Evolutionary conservation across 2,113 vertebrate genomes (phyloP), one percentile per base, ranked within the genome.

Genomic region (Podiceps cristatus): DNA sequence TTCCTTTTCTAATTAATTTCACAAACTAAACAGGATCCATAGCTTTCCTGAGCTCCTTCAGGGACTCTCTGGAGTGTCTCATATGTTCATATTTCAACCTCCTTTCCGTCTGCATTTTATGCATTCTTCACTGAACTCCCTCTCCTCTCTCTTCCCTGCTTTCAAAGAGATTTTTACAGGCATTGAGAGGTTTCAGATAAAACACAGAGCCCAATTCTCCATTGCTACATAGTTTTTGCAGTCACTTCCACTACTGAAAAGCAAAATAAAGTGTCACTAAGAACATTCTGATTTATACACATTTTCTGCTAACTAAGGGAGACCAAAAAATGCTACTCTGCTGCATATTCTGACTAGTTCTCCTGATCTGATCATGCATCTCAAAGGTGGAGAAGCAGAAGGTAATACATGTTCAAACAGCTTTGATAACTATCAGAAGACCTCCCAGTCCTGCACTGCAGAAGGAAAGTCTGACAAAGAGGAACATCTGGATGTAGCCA

Each of bases 81-180:
- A 76, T 56, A 49, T 44, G 40, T 85, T 95, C 85, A 77, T 81
- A 90, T 95, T 96, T 95, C 92, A 94, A 6, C 45, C 82, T 95
- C 60, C 24, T 77, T 81, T 84, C 91, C 86, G 80, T 94, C 92
- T 96, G 81, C 87, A 82, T 97, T 86, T 90, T 96, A 96, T 44
- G 35, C 88, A 90, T 96, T 94, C 89, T 85, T 95, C 68, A 33
- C 33, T 68, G 20, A 89, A 33, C 75, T 95, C 88, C 4, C 28
- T 90, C 44, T 90, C 49, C 53, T 29, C 49, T 58, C 18, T 69
- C 40, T 91, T 79, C 82, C 20, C 49, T 59, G n/a, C 35, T 63
- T 90, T 89, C 47, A 92, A 15, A 13, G 42, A 53, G n/a, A 33
- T 18, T 88, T 83, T 95, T 83, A 63, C 9, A 88, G 55, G 40